These are phyloP conservation scores for Magallana gigas DNA, from an alignment of 1,140 invertebrate genomes.

Conservation along the genomic window DNA sequence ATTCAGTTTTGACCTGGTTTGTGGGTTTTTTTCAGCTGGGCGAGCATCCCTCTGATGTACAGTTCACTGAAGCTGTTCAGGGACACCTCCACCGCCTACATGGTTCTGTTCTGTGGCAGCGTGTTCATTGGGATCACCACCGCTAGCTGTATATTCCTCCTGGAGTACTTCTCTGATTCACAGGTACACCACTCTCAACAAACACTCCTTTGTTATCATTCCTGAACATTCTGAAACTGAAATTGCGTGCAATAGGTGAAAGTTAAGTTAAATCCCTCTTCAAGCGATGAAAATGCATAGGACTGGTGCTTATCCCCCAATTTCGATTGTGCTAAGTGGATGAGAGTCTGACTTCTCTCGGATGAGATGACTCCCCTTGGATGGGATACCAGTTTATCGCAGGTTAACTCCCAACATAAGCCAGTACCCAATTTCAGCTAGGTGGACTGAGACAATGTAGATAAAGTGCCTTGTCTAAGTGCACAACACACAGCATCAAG, in stretches of 20 bases:
- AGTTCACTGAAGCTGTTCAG: slow-evolving; percentile 74
- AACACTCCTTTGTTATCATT: too few species aligned
- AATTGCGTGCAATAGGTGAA: too few species aligned
- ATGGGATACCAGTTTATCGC: too few species aligned
- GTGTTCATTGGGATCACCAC: slow-evolving; percentile 72
- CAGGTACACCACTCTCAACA: background rate
- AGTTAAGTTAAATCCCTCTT: too few species aligned
- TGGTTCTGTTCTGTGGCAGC: slow-evolving; percentile 76
- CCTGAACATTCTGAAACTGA: too few species aligned
- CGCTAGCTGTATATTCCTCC: background rate
- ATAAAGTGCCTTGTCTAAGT: background rate
- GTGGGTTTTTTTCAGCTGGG: slow-evolving; percentile 75
- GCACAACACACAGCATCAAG: background rate
- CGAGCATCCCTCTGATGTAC: slow-evolving; percentile 78
- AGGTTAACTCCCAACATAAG: too few species aligned
- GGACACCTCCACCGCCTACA: slow-evolving; percentile 78
- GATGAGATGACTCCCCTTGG: too few species aligned
- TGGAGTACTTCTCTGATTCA: slow-evolving; percentile 38
- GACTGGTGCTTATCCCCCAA: background rate
- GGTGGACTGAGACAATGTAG: too few species aligned
- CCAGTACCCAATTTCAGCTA: too few species aligned
- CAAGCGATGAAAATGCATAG: too few species aligned
- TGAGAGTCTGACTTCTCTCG: too few species aligned
- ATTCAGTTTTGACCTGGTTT: background rate
- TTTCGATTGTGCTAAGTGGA: too few species aligned